Conservation (phyloP, 2,888 invertebrate species). For the Heliconius erato region DNA sequence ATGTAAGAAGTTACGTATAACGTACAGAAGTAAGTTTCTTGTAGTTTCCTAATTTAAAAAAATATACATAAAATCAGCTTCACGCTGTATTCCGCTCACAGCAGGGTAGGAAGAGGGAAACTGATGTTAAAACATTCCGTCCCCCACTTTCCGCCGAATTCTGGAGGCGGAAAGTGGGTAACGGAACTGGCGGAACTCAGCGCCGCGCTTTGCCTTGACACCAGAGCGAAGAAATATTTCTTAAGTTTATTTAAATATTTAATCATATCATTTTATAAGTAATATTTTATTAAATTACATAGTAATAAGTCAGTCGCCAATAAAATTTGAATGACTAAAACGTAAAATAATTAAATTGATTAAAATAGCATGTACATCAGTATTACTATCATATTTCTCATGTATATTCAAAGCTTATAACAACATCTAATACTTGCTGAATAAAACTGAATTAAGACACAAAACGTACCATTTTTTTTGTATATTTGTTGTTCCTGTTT, state of each 20-base stretch:
- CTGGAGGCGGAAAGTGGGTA: too few relatives aligned
- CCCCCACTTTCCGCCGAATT: too few relatives aligned
- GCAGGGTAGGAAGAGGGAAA: too few relatives aligned
- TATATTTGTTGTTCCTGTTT: constrained; percentile 28
- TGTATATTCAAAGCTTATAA: background rate
- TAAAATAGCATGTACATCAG: background rate
- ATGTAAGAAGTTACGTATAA: background rate
- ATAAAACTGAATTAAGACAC: background rate
- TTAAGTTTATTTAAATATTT: too few relatives aligned
- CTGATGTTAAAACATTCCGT: too few relatives aligned
- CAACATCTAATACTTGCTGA: background rate
- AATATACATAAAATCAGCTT: too few relatives aligned
- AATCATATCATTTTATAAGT: too few relatives aligned
- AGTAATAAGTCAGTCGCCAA: background rate
- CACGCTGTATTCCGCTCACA: too few relatives aligned
- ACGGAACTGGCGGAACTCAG: too few relatives aligned
- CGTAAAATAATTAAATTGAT: background rate
- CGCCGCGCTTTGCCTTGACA: too few relatives aligned
- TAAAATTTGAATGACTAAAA: background rate
- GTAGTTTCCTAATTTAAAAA: background rate
- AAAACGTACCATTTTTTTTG: constrained; percentile 34
- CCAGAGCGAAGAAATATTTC: too few relatives aligned
- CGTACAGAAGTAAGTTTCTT: background rate
- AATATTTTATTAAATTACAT: background rate
- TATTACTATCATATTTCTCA: too few relatives aligned